These are phyloP conservation scores for Athripsodes cinereus DNA, from an alignment of 2,888 invertebrate genomes.

Conservation along the genomic window DNA sequence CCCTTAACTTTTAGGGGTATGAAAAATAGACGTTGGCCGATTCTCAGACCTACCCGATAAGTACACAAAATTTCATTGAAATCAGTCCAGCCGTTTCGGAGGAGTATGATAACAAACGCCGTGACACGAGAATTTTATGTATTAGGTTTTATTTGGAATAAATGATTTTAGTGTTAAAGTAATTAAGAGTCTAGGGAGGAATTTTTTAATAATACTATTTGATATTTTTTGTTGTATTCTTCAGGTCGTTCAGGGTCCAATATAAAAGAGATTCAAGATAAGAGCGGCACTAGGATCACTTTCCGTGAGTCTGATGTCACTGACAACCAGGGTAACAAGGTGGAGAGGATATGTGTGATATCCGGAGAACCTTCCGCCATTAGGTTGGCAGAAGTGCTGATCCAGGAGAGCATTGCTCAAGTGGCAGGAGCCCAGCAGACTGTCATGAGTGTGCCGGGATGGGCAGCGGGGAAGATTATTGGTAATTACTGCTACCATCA, in stretches of 20 bases:
- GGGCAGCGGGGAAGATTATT: slow-evolving; percentile 65
- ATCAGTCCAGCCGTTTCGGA: no score
- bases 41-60: no score
- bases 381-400: slow-evolving; percentile 63
- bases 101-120: no score
- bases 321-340: slow-evolving; percentile 44
- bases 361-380: slow-evolving; percentile 61
- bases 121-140: no score
- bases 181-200: no score
- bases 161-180: no score
- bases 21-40: no score
- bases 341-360: slow-evolving; percentile 63
- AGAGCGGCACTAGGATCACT: slow-evolving; percentile 58
- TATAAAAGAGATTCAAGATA: slow-evolving; percentile 68
- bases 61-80: no score
- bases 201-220: no score
- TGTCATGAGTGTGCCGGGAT: slow-evolving; percentile 60
- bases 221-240: slow-evolving; percentile 29
- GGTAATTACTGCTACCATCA: no score
- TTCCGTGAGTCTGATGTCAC: slow-evolving; percentile 37
- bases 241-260: slow-evolving; percentile 66
- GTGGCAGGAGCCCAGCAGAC: slow-evolving; percentile 64
- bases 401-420: slow-evolving; percentile 63
- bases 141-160: no score
- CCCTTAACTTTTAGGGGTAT: no score